Base-by-base conservation (phyloP, 2,888 invertebrate species). In the Ligdia adustata region DNA sequence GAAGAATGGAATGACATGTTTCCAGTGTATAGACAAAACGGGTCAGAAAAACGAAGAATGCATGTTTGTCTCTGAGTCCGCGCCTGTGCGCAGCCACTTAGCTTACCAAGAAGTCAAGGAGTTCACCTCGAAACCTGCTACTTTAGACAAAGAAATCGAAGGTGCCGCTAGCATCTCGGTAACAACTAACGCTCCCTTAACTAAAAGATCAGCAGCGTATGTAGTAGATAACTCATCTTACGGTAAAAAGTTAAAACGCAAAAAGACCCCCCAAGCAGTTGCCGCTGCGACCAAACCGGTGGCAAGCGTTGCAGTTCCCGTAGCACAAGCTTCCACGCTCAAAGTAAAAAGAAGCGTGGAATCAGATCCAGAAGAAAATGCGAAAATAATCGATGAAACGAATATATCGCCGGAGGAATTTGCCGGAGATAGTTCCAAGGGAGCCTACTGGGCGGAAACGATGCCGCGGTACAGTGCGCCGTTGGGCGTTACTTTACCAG, bases 11-110 rank as follows among this genome's bases (percentile, higher is more conserved):
- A 94, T 95, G 94, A 95, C 94, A 0, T 95, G 95, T 69, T 95
- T 92, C 72, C 91, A 93, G 59, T 95, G 95, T 70, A 80, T 92
- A 2, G 94, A 95, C 64, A 91, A 93, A 57, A 91, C 92, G 35
- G 95, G 95, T 0, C 85, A 93, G 35, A 93, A 94, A 72, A 93
- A 95, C 64, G 95, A 95, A 76, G 95, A 95, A 74, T 95, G 95
- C 69, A 94, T 95, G 93, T 95, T 92, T 76, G 91, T 94, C 4
- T 93, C 94, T 0, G 93, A 93, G 62, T 93, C 93, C 0, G 92
- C 93, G 27, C 94, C 94, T 0, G 91, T 92, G 67, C 90, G 91
- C 34, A 92, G 92, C 41, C 93, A 93, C 69, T 79, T 93, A 57
- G 93, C 94, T 9, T 94, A 94, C 66, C 93, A 93, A 67, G 93